Evolutionary conservation across 2,797 vertebrate genomes (phyloP), one percentile per base, ranked within the genome.

Genomic region (Natrix natrix): DNA sequence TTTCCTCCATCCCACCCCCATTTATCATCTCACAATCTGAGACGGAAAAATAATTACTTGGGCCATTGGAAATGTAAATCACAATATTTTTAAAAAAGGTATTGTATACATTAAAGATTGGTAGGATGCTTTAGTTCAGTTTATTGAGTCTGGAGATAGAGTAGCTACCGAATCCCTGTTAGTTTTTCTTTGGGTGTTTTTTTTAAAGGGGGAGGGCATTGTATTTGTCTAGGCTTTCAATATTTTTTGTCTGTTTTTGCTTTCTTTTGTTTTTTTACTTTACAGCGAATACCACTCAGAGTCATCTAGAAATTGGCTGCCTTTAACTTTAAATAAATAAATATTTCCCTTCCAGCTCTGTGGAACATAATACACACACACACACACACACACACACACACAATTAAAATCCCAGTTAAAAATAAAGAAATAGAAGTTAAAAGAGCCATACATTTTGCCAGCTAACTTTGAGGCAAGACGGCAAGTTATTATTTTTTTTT

Each of bases 161-260:
- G 3, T 43, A 20, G 74, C 74, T 83, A 83, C 17, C 4, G 3
- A 20, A 8, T 11, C 37, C 37, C 20, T 83, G 37, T 48, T 22
- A 8, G 16, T 78, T 78, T 78, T 78, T 78, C 37, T 43, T 43
- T 78, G 74, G 4, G 4, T 8, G 8, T 78, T 74, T 78, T 43
- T 7, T 20, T 22, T 13, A 4, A 1, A 0, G 13, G 0, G 13
- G 5, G 14, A 4, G 0, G 6, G 10, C 8, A 24, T 83, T 48
- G 37, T 43, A 0, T 78, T 78, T 43, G 37, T 83, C 74, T 43
- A 78, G 74, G 37, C 37, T 43, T 78, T 43, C 37, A 78, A 24
- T 20, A 83, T 83, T 83, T 78, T 78, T 22, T 12, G 8, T 48
- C 37, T 83, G 20, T 83, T 83, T 83, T 83, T 48, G 3, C 26